phyloP scores from a whole-genome alignment of 2,113 vertebrate genomes.

The Saguinus imperator region DNA sequence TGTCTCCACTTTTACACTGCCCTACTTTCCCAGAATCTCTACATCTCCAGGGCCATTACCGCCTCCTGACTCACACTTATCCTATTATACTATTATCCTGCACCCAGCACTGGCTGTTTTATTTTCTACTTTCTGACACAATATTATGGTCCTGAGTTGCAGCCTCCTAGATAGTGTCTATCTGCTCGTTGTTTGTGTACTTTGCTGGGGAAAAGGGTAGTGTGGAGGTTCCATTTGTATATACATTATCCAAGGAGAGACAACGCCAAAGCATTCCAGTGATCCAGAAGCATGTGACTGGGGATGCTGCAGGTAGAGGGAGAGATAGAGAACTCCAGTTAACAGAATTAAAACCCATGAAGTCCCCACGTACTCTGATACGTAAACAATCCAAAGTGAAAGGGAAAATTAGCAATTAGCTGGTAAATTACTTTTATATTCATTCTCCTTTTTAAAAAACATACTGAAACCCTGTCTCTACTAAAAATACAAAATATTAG shows the following conservation, averaged over 20 bases:
- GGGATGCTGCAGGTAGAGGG: background rate
- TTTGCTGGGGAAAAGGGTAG: background rate
- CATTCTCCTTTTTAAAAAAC: background rate
- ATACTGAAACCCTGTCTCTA: too few relatives aligned
- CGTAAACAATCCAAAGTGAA: background rate
- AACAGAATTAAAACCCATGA: background rate
- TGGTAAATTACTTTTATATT: background rate
- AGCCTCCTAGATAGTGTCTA: constrained; percentile 47
- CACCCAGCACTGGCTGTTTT: constrained; percentile 43
- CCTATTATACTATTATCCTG: constrained; percentile 78
- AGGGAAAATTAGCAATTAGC: background rate
- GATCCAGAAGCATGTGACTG: background rate
- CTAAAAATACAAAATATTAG: too few relatives aligned
- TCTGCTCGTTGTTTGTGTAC: constrained; percentile 44
- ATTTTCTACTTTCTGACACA: constrained; percentile 80
- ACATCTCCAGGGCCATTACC: constrained; percentile 65
- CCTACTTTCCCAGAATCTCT: constrained; percentile 67
- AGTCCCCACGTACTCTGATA: background rate
- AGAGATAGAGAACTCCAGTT: background rate
- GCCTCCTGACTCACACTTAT: constrained; percentile 72
- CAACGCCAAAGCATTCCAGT: background rate
- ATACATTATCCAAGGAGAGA: background rate
- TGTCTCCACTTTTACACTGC: constrained; percentile 60
- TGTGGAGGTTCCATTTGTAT: background rate
- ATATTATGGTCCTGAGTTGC: constrained; percentile 65